Conservation (phyloP, 2,113 vertebrate species). For the Terrapene triunguis region DNA sequence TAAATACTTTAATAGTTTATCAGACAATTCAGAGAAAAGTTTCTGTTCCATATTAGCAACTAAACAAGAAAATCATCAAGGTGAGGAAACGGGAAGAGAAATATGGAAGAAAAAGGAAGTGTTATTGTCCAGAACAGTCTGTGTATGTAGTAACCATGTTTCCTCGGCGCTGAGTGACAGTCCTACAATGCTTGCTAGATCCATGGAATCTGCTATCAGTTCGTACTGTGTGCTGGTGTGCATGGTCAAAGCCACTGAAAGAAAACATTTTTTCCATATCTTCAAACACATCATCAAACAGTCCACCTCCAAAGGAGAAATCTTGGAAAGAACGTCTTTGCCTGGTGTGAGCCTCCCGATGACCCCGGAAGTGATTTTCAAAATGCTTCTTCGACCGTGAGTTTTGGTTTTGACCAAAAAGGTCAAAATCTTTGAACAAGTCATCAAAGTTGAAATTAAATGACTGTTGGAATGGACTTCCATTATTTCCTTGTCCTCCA, state of each 20-base stretch:
- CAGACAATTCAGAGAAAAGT: slow-evolving; percentile 65
- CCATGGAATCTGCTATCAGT: slow-evolving; percentile 87
- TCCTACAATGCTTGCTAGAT: slow-evolving; percentile 92
- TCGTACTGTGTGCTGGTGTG: slow-evolving; percentile 77
- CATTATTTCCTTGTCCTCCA: slow-evolving; percentile 73
- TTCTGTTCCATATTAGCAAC: slow-evolving; percentile 63
- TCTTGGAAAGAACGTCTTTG: slow-evolving; percentile 89
- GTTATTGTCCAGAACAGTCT: slow-evolving; percentile 91
- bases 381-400: slow-evolving; percentile 90
- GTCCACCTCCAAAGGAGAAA: slow-evolving; percentile 86
- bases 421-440: slow-evolving; percentile 92
- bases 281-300: slow-evolving; percentile 95
- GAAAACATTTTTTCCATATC: slow-evolving; percentile 98
- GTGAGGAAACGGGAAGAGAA: not conserved
- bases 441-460: slow-evolving; percentile 96
- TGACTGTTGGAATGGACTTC: slow-evolving; percentile 86
- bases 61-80: slow-evolving; percentile 42
- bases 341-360: slow-evolving; percentile 83
- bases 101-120: not conserved
- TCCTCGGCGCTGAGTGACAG: slow-evolving; percentile 94
- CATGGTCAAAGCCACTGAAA: slow-evolving; percentile 85
- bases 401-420: slow-evolving; percentile 87
- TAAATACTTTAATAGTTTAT: slow-evolving; percentile 70
- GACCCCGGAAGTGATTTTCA: slow-evolving; percentile 90
- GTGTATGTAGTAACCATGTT: slow-evolving; percentile 99